A percentile compares a stretch with the other conserved stretches of the same genome.
These are phyloP conservation scores for Coluber constrictor DNA, from an alignment of 2,797 vertebrate genomes.

Conservation along the genomic window DNA sequence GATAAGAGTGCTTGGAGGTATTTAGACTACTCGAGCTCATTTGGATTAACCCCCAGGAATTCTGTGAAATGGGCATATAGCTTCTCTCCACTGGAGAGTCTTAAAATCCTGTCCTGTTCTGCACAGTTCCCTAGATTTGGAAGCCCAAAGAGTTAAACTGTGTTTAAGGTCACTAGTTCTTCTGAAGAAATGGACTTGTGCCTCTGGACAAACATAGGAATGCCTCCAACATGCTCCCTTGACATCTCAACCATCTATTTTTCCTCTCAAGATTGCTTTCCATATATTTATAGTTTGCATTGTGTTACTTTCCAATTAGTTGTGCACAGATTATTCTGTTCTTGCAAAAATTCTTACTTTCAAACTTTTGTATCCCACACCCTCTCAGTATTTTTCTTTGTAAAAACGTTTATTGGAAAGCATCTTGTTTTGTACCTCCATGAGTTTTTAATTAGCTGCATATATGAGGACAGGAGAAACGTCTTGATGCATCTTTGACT, in stretches of 20 bases:
- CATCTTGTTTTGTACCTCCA: constrained; percentile 40
- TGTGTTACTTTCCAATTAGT: background rate
- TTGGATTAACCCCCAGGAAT: background rate
- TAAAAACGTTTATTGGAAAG: constrained; percentile 8
- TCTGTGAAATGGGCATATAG: background rate
- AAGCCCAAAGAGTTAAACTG: background rate
- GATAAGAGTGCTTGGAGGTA: background rate
- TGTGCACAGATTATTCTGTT: background rate
- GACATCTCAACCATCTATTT: background rate
- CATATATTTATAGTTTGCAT: background rate
- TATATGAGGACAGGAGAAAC: constrained; percentile 10
- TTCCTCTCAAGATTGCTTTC: background rate
- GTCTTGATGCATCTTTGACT: constrained; percentile 15
- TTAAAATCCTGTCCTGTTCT: background rate
- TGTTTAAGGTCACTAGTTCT: background rate
- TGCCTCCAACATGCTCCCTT: background rate
- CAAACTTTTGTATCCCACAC: background rate
- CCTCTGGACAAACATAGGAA: background rate
- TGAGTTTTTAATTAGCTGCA: constrained; percentile 48
- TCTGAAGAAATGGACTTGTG: background rate
- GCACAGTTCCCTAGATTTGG: background rate
- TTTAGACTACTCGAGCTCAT: background rate
- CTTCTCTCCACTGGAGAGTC: background rate
- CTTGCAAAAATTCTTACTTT: background rate
- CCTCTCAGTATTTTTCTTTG: background rate